Percentiles rank a stretch among this genome's conserved stretches.
These are phyloP conservation scores for Cynocephalus volans DNA, from an alignment of 2,113 vertebrate genomes.

Conservation along the genomic window DNA sequence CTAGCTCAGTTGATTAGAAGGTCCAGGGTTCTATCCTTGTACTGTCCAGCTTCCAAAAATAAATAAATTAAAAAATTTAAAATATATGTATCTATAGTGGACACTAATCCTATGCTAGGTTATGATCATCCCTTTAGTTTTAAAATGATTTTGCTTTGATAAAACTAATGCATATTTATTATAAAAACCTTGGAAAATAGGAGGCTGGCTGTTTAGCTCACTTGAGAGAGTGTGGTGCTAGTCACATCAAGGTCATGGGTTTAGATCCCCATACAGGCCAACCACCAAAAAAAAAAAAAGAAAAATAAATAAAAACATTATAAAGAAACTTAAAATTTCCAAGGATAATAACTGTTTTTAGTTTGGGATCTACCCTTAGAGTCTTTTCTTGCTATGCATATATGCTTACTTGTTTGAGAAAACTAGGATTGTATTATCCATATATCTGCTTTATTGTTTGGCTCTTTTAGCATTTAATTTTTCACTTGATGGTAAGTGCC, in stretches of 20 bases:
- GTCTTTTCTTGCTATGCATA: neutral
- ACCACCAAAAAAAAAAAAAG: neutral
- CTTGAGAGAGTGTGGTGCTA: no score
- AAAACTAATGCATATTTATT: neutral
- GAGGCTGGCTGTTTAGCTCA: no score
- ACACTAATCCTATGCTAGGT: neutral
- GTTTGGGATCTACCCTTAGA: neutral
- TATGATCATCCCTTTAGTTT: neutral
- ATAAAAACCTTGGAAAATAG: neutral
- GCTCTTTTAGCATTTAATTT: neutral
- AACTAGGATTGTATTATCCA: neutral
- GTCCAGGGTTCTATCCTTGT: no score
- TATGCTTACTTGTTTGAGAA: slow-evolving; percentile 23
- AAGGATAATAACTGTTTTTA: slow-evolving; percentile 19
- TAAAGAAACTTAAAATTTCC: neutral
- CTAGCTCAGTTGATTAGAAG: no score
- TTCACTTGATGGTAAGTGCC: neutral
- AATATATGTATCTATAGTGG: no score
- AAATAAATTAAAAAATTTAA: no score
- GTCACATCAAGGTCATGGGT: no score
- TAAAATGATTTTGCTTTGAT: neutral
- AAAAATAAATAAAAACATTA: neutral
- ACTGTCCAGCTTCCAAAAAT: no score
- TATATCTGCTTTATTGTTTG: neutral
- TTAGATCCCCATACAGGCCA: no score